Percentiles rank a stretch among this genome's conserved stretches.
Evolutionary conservation across 2,797 vertebrate species (phyloP).

Genomic region (Saguinus oedipus): DNA sequence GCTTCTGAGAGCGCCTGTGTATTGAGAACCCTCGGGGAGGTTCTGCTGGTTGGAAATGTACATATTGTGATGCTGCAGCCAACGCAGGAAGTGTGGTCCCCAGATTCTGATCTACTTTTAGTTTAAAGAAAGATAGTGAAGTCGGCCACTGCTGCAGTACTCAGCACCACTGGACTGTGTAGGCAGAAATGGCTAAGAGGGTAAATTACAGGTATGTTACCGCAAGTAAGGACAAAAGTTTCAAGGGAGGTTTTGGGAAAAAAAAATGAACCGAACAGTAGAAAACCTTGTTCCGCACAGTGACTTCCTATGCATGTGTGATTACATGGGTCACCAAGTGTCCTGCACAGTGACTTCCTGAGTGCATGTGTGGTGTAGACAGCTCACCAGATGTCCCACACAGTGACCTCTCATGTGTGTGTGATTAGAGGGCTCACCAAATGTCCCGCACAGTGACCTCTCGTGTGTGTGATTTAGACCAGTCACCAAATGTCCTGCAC

Average conservation of each 20-base stretch:
- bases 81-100: background rate
- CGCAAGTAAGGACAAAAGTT: too few species aligned
- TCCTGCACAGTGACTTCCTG: too few species aligned
- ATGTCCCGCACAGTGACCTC: too few species aligned
- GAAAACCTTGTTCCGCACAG: background rate
- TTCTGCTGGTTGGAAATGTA: background rate
- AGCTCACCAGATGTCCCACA: too few species aligned
- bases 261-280: background rate
- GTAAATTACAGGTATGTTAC: rapidly evolving
- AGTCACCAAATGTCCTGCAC: background rate
- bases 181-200: rapidly evolving
- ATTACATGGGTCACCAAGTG: too few species aligned
- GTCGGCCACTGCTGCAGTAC: rapidly evolving
- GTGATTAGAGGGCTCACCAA: too few species aligned
- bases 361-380: too few species aligned
- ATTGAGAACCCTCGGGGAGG: background rate
- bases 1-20: rapidly evolving
- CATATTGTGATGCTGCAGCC: background rate
- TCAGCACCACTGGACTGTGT: rapidly evolving
- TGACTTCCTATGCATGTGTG: too few species aligned
- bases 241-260: background rate
- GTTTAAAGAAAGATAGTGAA: rapidly evolving
- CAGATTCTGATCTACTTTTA: background rate
- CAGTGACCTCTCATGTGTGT: too few species aligned
- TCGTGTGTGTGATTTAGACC: too few species aligned